Conservation (phyloP, 2,797 vertebrate species). For the Coreius guichenoti region DNA sequence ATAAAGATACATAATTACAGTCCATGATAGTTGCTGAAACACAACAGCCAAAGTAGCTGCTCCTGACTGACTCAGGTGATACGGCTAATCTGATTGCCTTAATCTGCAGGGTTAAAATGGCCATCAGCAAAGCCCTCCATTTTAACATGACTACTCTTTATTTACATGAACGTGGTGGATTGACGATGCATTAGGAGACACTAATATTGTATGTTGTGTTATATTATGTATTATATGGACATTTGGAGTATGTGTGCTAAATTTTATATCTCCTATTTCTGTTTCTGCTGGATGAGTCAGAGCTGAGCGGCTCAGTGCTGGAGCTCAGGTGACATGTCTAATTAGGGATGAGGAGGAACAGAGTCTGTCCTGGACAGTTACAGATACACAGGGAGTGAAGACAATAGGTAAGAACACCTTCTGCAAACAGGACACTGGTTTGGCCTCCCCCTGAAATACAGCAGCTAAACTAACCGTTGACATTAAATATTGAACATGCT, state of each 20-base stretch:
- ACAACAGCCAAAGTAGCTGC: constrained; percentile 63
- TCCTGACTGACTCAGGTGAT: constrained; percentile 69
- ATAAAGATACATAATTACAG: constrained; percentile 59
- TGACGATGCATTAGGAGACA: neutral
- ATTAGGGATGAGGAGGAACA: constrained; percentile 60
- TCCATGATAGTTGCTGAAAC: constrained; percentile 60
- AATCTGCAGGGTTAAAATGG: constrained; percentile 87
- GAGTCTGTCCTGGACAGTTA: neutral
- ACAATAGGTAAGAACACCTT: constrained; percentile 38
- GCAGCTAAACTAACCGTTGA: neutral
- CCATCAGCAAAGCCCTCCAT: constrained; percentile 75
- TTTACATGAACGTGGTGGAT: neutral
- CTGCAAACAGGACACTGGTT: neutral
- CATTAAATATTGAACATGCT: neutral
- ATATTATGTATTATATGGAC: neutral
- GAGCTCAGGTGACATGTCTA: constrained; percentile 60
- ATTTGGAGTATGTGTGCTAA: neutral
- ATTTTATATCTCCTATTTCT: constrained; percentile 7
- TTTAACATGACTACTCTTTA: constrained; percentile 59
- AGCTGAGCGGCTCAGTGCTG: constrained; percentile 52
- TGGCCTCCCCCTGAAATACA: neutral
- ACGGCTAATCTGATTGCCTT: constrained; percentile 92
- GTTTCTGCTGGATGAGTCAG: constrained; percentile 53
- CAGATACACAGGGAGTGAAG: constrained; percentile 40
- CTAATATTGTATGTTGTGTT: neutral